Percentiles rank a stretch among this genome's conserved stretches.
phyloP scores from a whole-genome alignment of 2,888 invertebrate genomes.

The Sthenelais limicola region DNA sequence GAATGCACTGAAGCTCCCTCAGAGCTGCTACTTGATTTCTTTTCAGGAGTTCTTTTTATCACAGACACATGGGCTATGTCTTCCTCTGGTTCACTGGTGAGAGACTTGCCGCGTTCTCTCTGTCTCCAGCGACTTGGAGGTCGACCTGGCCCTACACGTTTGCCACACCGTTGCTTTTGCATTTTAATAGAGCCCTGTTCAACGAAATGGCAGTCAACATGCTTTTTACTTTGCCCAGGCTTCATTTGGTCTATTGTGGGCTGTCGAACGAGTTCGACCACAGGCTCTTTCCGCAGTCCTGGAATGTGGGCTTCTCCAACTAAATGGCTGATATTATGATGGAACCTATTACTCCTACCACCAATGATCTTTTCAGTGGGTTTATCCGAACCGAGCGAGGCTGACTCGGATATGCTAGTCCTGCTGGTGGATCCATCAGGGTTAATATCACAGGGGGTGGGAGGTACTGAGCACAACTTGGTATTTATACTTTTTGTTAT shows the following conservation, averaged over 20 bases:
- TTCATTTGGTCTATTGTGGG: slow-evolving; percentile 19
- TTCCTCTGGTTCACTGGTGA: not conserved
- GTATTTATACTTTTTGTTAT: too few relatives aligned
- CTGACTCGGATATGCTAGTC: too few relatives aligned
- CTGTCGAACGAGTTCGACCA: slow-evolving; percentile 17
- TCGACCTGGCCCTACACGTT: not conserved
- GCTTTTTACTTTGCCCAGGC: slow-evolving; percentile 13
- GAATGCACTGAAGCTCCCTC: too few relatives aligned
- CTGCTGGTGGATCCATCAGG: not conserved
- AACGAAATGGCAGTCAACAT: not conserved
- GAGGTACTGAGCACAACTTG: too few relatives aligned
- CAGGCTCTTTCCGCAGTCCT: slow-evolving; percentile 9
- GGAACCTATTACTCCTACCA: too few relatives aligned
- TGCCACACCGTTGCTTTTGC: not conserved
- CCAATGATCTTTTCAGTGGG: too few relatives aligned
- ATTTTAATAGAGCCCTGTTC: not conserved
- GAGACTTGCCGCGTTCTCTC: too few relatives aligned
- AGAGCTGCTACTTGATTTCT: too few relatives aligned
- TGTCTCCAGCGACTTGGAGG: not conserved
- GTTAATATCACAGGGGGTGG: too few relatives aligned
- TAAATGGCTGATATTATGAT: slow-evolving; percentile 3
- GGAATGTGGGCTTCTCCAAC: slow-evolving; percentile 23
- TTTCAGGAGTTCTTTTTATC: slow-evolving; percentile 42
- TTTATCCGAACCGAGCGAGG: too few relatives aligned
- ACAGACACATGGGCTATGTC: slow-evolving; percentile 41